Base-by-base conservation (phyloP, 2,888 invertebrate species). In the Himalopsyche tibetana region DNA sequence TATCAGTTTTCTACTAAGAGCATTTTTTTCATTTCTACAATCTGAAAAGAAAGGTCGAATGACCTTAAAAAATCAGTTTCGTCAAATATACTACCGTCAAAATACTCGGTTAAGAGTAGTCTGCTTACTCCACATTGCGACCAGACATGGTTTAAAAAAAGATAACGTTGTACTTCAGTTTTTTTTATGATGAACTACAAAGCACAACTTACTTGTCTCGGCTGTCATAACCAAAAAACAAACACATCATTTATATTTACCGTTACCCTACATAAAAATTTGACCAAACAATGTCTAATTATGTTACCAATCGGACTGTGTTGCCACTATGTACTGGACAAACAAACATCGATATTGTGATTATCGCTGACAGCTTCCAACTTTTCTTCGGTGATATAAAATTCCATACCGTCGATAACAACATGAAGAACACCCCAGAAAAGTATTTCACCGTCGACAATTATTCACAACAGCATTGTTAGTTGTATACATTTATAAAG, bases 361-460 rank as follows among this genome's bases (percentile, higher is more conserved):
- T 8, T 79, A 45, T 84, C 19, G 17, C 15, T 1, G 51, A 63
- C 11, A 28, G 11, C 19, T 15, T 42, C 74, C 55, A 80, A 83
- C 55, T 45, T 55, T 19, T 83, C 69, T 36, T 55, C 55, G 38
- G 51, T 40, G 69, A 15, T n/a, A 83, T 51, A 51, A 51, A 15
- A 19, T 81, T 81, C 80, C 87, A 87, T 87, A 86, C 88, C 88
- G 88, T 88, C 86, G 88, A 82, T 88, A 88, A 88, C 88, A 88
- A 88, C 88, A 87, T 88, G 87, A 86, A 88, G 55, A 83, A 69
- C 80, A 12, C 56, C 45, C 51, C n/a, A 55, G 51, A 82, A 86
- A 63, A 74, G 82, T 82, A 55, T 80, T 19, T 74, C 74, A 28
- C 63, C 36, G 40, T 2, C 15, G 15, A 69, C 17, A 69, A 40